A percentile compares a stretch with the other conserved stretches of the same genome.
Evolutionary conservation across 2,888 invertebrate species (phyloP).

Genomic region (Rhagonycha lutea): DNA sequence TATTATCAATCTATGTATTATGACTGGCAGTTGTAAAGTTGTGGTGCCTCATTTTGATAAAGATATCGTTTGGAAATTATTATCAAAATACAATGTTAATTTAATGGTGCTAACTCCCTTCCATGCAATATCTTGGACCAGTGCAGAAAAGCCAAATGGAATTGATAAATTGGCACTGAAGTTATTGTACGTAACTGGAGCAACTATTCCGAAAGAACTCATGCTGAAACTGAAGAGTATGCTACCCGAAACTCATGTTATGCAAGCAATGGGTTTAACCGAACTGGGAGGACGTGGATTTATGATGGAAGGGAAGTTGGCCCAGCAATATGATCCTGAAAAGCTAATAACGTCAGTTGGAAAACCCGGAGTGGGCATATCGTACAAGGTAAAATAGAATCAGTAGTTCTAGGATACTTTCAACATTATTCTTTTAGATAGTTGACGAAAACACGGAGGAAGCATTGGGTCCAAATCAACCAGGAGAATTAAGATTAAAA

Average conservation of each 20-base stretch:
- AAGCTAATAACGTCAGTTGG: slow-evolving; percentile 26
- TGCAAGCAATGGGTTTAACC: not conserved
- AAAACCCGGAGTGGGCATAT: slow-evolving; percentile 45
- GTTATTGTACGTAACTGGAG: slow-evolving; percentile 22
- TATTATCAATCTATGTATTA: slow-evolving; percentile 29
- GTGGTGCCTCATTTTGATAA: slow-evolving; percentile 32
- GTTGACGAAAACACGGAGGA: slow-evolving; percentile 55
- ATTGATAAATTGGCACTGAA: slow-evolving; percentile 3
- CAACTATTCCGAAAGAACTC: slow-evolving; percentile 15
- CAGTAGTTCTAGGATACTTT: not conserved
- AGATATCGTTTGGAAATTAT: slow-evolving; percentile 3
- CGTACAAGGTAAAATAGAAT: slow-evolving; percentile 48
- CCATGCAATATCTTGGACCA: not conserved
- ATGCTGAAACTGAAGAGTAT: slow-evolving; percentile 27
- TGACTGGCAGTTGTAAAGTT: slow-evolving; percentile 36
- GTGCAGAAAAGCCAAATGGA: not conserved
- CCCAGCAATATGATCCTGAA: not conserved
- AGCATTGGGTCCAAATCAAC: slow-evolving; percentile 54
- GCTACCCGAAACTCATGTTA: slow-evolving; percentile 42
- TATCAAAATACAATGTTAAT: slow-evolving; percentile 4
- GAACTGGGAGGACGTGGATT: not conserved
- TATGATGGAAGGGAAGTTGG: not conserved
- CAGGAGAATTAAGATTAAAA: slow-evolving; percentile 60
- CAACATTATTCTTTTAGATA: slow-evolving; percentile 49
- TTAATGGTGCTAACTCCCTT: not conserved